phyloP scores from a whole-genome alignment of 2,797 vertebrate genomes.

The Halcyon smyrnensis region DNA sequence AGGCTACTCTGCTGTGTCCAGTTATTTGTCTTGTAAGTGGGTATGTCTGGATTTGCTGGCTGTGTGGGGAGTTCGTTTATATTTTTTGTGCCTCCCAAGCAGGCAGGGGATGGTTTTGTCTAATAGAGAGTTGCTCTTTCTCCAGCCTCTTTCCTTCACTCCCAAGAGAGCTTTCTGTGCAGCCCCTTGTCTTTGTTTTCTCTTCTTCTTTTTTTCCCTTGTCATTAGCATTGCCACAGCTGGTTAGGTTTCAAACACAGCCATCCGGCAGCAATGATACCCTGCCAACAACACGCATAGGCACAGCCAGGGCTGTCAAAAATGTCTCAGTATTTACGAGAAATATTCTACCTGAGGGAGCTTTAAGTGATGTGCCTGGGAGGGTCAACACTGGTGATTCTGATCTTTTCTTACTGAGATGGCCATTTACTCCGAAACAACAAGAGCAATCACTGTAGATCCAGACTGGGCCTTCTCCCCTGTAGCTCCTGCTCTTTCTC shows the following conservation, averaged over 20 bases:
- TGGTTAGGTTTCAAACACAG: not conserved
- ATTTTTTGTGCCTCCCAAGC: not conserved
- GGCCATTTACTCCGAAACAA: not conserved
- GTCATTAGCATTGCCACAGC: not conserved
- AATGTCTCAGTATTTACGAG: not conserved
- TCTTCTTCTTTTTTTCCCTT: not conserved
- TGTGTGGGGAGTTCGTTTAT: not conserved
- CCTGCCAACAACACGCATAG: not conserved
- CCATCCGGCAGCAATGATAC: not conserved
- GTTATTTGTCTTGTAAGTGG: not conserved
- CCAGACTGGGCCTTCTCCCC: not conserved
- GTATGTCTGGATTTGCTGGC: not conserved
- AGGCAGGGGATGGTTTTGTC: not conserved
- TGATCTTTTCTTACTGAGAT: not conserved
- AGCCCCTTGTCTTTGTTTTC: not conserved
- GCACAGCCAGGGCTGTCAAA: not conserved
- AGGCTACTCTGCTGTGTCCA: not conserved
- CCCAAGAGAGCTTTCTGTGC: not conserved
- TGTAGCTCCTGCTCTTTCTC: not conserved
- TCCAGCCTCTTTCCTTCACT: not conserved
- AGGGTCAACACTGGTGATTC: not conserved
- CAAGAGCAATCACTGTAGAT: not conserved
- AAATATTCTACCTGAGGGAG: not conserved
- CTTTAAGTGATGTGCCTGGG: not conserved
- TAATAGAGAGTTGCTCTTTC: not conserved